Base-by-base conservation (phyloP, 2,888 invertebrate genomes). In the Parthenolecanium corni region DNA sequence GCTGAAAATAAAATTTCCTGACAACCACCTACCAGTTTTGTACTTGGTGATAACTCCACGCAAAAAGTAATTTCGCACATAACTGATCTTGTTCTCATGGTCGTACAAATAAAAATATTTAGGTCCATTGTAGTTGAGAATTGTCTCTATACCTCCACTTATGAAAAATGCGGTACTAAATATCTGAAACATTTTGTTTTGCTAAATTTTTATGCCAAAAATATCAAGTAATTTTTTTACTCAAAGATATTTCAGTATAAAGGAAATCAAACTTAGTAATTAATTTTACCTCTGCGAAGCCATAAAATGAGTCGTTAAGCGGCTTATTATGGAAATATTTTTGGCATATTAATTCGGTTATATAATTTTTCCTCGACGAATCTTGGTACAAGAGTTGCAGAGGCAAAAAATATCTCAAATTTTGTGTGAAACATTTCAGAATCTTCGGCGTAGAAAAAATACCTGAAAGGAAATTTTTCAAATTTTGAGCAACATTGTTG, bases 31-130 rank as follows among this genome's bases (percentile, higher is more conserved):
- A 46, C 56, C 46, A 18, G 42, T 56, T 56, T 56, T 18, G 11
- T 56, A 23, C 16, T 46, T 56, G 44, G 16, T 16, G 5, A 42
- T 42, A 4, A 42, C 16, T 14, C 44, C 18, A 18, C 52, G 24
- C 3, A 52, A 36, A 20, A 36, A 52, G 14, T 52, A 52, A 25
- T 52, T 52, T 36, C 52, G 24, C 2, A 16, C 52, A 16, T 52
- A 52, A 36, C 31, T 52, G 5, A 52, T 20, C 3, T 14, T 31
- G 20, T 52, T 52, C 31, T 52, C 36, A 20, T 52, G 52, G 16
- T 36, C 52, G 20, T 52, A 52, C 5, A 52, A 24, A 31, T 52
- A 52, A 16, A 52, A 52, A 20, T 52, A 52, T 36, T 52, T 52
- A 31, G n/a, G n/a, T 6, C 52, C 52, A 20, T 52, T 52, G 38